A percentile compares a stretch with the other conserved stretches of the same genome.
phyloP scores from a whole-genome alignment of 2,888 invertebrate genomes.

The Venusia cambrica region DNA sequence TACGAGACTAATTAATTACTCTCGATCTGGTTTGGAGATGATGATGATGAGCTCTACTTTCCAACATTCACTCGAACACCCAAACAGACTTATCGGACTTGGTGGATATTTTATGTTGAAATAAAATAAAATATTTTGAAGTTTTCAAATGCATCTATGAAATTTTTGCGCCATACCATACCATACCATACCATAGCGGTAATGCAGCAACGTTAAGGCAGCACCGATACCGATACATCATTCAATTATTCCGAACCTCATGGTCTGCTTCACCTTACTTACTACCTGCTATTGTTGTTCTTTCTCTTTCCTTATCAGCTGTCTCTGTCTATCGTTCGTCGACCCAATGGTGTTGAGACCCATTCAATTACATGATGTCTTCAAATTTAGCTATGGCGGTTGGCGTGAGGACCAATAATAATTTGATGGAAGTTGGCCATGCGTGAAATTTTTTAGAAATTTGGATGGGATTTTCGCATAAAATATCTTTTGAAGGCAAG shows the following conservation, averaged over 20 bases:
- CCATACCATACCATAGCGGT: conserved; percentile 18
- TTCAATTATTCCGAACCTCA: conserved; percentile 31
- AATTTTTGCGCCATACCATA: too few species aligned
- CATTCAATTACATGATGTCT: conserved; percentile 14
- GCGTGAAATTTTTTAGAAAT: conserved; percentile 9
- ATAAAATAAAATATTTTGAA: too few species aligned
- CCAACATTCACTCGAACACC: too few species aligned
- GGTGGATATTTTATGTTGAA: too few species aligned
- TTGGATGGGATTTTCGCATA: conserved; percentile 4
- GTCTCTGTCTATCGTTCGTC: conserved; percentile 31
- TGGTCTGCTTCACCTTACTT: conserved; percentile 33
- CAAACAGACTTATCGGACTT: too few species aligned
- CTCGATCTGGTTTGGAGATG: too few species aligned
- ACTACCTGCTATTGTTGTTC: conserved; percentile 60
- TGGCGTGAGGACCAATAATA: conserved; percentile 14
- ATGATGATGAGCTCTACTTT: too few species aligned
- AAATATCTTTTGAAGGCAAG: conserved; percentile 1
- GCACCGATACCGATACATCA: conserved; percentile 24
- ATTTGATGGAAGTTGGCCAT: conserved; percentile 2
- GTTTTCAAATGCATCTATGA: too few species aligned
- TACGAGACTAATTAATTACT: too few species aligned
- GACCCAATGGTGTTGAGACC: conserved; percentile 26
- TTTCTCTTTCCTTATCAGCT: conserved; percentile 28
- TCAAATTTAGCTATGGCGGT: conserved; percentile 11
- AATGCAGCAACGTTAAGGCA: conserved; percentile 23